Conservation (phyloP, 1,140 invertebrate species). For the Panulirus ornatus region DNA sequence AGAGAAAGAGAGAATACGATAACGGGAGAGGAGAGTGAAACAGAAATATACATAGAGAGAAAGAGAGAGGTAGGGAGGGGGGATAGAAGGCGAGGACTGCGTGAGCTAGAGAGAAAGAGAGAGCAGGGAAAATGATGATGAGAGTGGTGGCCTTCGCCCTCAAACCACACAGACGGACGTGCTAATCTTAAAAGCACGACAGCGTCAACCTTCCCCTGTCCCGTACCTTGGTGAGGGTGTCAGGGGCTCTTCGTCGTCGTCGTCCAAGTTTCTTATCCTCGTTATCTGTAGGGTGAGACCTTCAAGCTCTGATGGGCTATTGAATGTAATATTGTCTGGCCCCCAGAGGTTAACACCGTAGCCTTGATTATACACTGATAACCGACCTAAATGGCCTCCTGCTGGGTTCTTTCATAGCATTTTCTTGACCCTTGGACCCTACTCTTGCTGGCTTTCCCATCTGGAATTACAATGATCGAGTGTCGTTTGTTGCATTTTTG, state of each 20-base stretch:
- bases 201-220: too few species aligned
- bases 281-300: too few species aligned
- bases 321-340: not conserved
- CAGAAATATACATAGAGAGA: not conserved
- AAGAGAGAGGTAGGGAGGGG: not conserved
- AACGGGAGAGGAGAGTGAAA: not conserved
- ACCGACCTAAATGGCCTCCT: not conserved
- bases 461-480: slow-evolving; percentile 14
- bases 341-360: not conserved
- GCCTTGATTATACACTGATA: slow-evolving; percentile 15
- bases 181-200: too few species aligned
- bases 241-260: too few species aligned
- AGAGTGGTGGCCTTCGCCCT: too few species aligned
- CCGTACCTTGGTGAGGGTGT: too few species aligned
- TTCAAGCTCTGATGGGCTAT: too few species aligned
- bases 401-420: not conserved
- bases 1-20: not conserved
- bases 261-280: too few species aligned
- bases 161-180: too few species aligned
- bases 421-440: not conserved
- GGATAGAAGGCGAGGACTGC: too few species aligned
- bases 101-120: too few species aligned
- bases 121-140: too few species aligned
- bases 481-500: not conserved
- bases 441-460: not conserved